Evolutionary conservation across 2,888 invertebrate species (phyloP).

Genomic region (Pristionchus maxplancki): DNA sequence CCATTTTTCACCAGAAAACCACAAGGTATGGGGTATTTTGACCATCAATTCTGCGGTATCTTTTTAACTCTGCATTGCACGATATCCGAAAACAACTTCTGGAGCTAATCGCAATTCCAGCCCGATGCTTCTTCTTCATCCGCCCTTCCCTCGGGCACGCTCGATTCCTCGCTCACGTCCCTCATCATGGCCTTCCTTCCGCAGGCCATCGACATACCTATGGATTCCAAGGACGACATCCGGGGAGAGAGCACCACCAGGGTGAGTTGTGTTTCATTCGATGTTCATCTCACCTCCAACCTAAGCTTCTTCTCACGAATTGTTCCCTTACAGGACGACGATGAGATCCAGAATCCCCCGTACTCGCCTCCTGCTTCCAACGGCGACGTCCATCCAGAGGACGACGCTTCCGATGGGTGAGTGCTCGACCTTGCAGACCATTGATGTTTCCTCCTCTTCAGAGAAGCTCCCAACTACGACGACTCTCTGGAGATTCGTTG

Average conservation of each 20-base stretch:
- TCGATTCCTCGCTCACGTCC: neutral
- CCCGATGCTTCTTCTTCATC: neutral
- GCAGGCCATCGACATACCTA: neutral
- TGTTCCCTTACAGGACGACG: no score
- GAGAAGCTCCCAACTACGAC: neutral
- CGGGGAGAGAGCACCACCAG: neutral
- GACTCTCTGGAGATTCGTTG: slow-evolving; percentile 3
- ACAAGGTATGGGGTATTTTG: no score
- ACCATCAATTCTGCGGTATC: no score
- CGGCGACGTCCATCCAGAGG: neutral
- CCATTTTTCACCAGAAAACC: no score
- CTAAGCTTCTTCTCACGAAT: no score
- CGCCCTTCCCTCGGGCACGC: neutral
- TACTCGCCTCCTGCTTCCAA: neutral
- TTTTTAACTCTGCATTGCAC: no score
- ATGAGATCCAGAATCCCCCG: neutral
- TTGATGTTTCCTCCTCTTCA: neutral
- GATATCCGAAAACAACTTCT: no score
- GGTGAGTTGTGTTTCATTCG: neutral
- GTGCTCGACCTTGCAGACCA: neutral
- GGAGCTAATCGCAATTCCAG: neutral
- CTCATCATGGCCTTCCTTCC: neutral
- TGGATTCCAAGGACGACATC: neutral
- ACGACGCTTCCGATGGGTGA: neutral
- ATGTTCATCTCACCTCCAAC: neutral